Conservation (phyloP, 1,140 invertebrate genomes). For the Drosophila dunni region DNA sequence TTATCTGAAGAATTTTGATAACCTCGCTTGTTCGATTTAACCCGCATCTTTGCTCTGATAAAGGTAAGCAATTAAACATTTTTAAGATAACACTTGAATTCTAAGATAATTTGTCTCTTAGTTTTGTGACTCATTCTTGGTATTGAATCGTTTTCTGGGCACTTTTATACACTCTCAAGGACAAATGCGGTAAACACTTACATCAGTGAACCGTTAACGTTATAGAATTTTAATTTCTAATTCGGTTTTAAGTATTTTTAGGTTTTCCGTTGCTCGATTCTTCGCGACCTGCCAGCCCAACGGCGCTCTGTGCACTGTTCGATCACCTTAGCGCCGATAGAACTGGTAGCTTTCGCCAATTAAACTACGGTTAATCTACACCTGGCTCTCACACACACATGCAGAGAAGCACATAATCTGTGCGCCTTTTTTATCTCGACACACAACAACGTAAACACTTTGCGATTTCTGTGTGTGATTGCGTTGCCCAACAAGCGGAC, state of each 20-base stretch:
- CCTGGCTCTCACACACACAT: constrained; percentile 30
- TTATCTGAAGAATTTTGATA: constrained; percentile 59
- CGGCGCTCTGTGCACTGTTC: constrained; percentile 65
- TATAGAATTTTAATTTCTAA: constrained; percentile 1
- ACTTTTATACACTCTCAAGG: constrained; percentile 8
- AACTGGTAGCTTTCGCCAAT: constrained; percentile 66
- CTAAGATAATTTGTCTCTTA: background rate
- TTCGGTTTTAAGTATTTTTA: background rate
- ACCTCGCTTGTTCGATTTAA: constrained; percentile 45
- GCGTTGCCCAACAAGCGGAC: constrained; percentile 53
- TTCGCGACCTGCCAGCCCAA: constrained; percentile 70
- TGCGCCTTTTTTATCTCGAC: constrained; percentile 61
- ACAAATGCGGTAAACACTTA: constrained; percentile 19
- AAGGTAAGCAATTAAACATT: constrained; percentile 4
- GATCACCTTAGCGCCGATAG: constrained; percentile 54
- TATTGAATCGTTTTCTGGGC: constrained; percentile 4
- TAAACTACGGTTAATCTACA: constrained; percentile 74
- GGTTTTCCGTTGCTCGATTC: background rate
- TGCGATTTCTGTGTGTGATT: constrained; percentile 60
- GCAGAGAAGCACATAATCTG: constrained; percentile 52
- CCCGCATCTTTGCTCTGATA: constrained; percentile 47
- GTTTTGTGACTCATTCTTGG: constrained; percentile 12
- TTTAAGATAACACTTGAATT: constrained; percentile 8
- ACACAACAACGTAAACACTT: constrained; percentile 63
- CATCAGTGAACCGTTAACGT: constrained; percentile 9